A percentile compares a stretch with the other conserved stretches of the same genome.
These are phyloP conservation scores for Nomada fucata DNA, from an alignment of 2,888 invertebrate genomes.

Conservation along the genomic window DNA sequence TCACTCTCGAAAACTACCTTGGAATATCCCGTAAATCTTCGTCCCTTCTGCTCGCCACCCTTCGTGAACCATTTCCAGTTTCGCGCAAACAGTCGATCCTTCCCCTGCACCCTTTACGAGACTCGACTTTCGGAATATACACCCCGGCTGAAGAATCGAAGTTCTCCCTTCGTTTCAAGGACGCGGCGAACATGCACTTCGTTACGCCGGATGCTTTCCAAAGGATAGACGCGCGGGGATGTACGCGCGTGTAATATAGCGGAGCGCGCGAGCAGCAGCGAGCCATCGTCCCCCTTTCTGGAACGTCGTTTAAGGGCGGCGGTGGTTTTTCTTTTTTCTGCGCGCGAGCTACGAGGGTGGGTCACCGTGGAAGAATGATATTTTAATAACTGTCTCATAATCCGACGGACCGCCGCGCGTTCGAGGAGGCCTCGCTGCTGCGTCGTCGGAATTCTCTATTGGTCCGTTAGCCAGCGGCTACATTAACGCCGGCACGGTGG, in stretches of 20 bases:
- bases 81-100: background rate
- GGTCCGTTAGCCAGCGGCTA: constrained; percentile 58
- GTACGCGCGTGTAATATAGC: no score
- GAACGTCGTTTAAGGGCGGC: no score
- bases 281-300: no score
- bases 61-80: no score
- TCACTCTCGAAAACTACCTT: no score
- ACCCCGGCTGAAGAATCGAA: no score
- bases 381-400: constrained; percentile 78
- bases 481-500: constrained; percentile 63
- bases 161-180: constrained; percentile 36
- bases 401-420: constrained; percentile 32
- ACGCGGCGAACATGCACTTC: constrained; percentile 51
- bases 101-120: background rate
- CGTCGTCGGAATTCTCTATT: constrained; percentile 52
- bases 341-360: background rate
- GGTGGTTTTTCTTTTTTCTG: constrained; percentile 29
- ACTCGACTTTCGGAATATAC: background rate
- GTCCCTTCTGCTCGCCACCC: no score
- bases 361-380: constrained; percentile 68
- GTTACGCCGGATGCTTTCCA: constrained; percentile 37
- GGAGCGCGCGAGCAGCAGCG: no score
- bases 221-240: constrained; percentile 42
- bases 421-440: constrained; percentile 6
- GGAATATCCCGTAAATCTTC: no score